Evolutionary conservation across 2,113 vertebrate genomes (phyloP).

Genomic region (Rhea pennata): DNA sequence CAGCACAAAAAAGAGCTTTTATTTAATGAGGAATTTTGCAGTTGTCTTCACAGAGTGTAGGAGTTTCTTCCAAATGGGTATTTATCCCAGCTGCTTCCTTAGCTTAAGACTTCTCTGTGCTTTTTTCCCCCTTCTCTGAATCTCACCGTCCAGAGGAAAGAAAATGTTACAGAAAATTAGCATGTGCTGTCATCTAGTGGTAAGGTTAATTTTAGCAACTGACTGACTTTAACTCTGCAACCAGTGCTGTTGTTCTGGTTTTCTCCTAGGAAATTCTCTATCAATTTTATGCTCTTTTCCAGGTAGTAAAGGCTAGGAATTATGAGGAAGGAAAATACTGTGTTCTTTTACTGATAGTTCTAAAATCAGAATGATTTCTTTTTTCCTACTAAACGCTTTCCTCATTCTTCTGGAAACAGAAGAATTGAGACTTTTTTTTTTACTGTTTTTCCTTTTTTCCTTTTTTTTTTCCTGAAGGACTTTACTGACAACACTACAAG

Average conservation of each 20-base stretch:
- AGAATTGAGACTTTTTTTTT: not conserved
- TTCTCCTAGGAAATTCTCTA: not conserved
- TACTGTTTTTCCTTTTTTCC: too few relatives aligned
- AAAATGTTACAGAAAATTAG: not conserved
- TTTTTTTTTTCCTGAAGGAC: not conserved
- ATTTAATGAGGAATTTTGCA: not conserved
- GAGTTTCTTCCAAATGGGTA: not conserved
- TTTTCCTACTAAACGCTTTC: not conserved
- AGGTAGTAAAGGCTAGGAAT: not conserved
- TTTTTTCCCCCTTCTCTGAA: not conserved
- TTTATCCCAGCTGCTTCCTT: not conserved
- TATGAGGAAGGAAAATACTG: not conserved
- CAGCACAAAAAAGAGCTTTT: not conserved
- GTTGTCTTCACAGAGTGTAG: not conserved
- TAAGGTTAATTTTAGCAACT: not conserved
- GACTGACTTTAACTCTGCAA: not conserved
- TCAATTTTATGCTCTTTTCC: not conserved
- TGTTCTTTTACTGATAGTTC: not conserved
- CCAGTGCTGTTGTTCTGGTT: rapidly evolving
- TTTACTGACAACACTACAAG: not conserved
- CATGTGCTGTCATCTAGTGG: constrained; percentile 49
- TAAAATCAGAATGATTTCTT: not conserved
- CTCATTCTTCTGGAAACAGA: not conserved
- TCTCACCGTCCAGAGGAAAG: rapidly evolving
- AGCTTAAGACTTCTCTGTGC: not conserved